These are phyloP conservation scores for Heterochromis multidens DNA, from an alignment of 2,113 vertebrate genomes.

Conservation along the genomic window DNA sequence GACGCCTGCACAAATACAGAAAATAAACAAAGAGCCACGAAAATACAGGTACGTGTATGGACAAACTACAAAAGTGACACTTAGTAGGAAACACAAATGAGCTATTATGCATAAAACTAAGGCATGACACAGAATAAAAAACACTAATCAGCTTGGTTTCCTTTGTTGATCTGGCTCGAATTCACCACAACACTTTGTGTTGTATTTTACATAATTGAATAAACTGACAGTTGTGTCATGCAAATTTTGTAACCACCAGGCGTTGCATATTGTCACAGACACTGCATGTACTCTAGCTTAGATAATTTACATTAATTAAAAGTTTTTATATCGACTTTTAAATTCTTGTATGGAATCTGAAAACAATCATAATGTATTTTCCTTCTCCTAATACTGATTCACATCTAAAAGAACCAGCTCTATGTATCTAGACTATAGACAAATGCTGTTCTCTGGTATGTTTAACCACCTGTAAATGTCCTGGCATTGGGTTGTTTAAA, in stretches of 20 bases:
- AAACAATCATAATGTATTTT: neutral
- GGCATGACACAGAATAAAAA: neutral
- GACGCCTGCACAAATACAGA: neutral
- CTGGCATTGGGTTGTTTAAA: neutral
- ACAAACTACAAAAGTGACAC: neutral
- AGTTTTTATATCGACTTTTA: neutral
- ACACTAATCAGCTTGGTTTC: neutral
- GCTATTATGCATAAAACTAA: neutral
- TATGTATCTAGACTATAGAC: neutral
- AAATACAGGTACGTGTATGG: neutral
- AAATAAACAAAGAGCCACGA: neutral
- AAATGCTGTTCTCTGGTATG: neutral
- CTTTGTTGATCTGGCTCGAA: neutral
- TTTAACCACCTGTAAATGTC: constrained; percentile 12
- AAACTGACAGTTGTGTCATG: neutral
- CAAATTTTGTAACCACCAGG: neutral
- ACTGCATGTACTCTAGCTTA: neutral
- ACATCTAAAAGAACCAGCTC: neutral
- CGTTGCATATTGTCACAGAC: neutral
- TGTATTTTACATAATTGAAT: neutral
- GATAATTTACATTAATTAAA: neutral
- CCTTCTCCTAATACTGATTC: neutral
- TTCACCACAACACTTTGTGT: neutral
- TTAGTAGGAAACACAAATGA: neutral
- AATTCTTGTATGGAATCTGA: neutral